Conservation (phyloP, 2,888 invertebrate genomes). For the Augiades crinisus region DNA sequence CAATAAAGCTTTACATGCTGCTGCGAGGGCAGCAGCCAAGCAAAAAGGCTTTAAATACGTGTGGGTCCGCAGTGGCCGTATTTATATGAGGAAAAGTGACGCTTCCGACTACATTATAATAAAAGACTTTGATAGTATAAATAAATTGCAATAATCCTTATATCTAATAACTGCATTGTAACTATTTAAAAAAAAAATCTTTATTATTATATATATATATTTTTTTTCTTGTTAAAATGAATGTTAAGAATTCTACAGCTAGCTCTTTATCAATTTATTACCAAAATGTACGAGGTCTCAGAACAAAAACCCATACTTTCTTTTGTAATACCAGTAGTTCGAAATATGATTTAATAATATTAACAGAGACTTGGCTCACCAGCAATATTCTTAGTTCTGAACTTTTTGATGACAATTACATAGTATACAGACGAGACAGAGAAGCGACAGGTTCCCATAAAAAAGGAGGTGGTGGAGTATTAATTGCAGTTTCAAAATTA, state of each 20-base stretch:
- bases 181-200: neutral
- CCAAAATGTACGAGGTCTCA: slow-evolving; percentile 1
- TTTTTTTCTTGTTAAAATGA: neutral
- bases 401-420: slow-evolving; percentile 5
- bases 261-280: neutral
- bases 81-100: slow-evolving; percentile 12
- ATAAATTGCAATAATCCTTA: neutral
- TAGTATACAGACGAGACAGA: neutral
- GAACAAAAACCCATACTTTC: neutral
- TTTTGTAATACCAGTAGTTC: neutral
- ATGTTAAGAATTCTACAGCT: neutral
- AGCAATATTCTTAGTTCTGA: neutral
- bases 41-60: slow-evolving; percentile 7
- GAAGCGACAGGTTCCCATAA: neutral
- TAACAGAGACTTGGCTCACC: slow-evolving; percentile 3
- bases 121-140: neutral
- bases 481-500: slow-evolving; percentile 5
- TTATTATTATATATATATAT: no score
- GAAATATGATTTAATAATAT: neutral
- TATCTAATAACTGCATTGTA: neutral
- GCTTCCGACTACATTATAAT: slow-evolving; percentile 11
- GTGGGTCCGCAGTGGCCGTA: slow-evolving; percentile 2
- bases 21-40: slow-evolving; percentile 3
- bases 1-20: slow-evolving; percentile 9
- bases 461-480: slow-evolving; percentile 5